Evolutionary conservation across 2,888 invertebrate genomes (phyloP), one percentile per base, ranked within the genome.

Genomic region (Malthinus flaveolus): DNA sequence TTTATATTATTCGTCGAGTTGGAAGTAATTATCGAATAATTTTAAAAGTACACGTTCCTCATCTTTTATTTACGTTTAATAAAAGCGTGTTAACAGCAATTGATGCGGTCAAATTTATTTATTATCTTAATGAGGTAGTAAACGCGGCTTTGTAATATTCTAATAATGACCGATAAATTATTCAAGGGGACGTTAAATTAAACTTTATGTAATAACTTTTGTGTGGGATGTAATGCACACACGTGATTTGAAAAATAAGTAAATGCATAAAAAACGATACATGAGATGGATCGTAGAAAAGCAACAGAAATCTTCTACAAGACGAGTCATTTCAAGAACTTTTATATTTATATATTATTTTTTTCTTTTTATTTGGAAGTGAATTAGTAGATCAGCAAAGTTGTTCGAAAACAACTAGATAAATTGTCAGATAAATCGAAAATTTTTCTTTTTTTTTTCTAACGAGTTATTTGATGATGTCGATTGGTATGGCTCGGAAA

Each of bases 381-480:
- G 37, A 63, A 61, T 61, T 56, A 57, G 56, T 35, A 48, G 61
- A 61, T 59, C 49, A 54, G 56, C 63, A 66, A 64, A 64, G 61
- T 64, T 60, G 62, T 45, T 58, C 56, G 60, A 61, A 63, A 63
- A 63, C 64, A 59, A 61, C 54, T 44, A 63, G 63, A 64, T 66
- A 66, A 66, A 66, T 66, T 66, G 59, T 52, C 55, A 49, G 62
- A 63, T 66, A 54, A 63, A 63, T 63, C 59, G 55, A 48, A 42
- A 35, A 53, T 45, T 47, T 32, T 46, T 45, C 44, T 62, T 60
- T 60, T 23, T 23, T n/a, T 23, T 60, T 54, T 37, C 56, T 36
- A 23, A 12, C 42, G 63, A 61, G 62, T 65, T 64, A 65, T 62
- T 63, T 60, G 66, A 57, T 62, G 60, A 63, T 62, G 66, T 65